These are phyloP conservation scores for Bos indicus DNA, from an alignment of 2,113 vertebrate species.

Conservation along the genomic window DNA sequence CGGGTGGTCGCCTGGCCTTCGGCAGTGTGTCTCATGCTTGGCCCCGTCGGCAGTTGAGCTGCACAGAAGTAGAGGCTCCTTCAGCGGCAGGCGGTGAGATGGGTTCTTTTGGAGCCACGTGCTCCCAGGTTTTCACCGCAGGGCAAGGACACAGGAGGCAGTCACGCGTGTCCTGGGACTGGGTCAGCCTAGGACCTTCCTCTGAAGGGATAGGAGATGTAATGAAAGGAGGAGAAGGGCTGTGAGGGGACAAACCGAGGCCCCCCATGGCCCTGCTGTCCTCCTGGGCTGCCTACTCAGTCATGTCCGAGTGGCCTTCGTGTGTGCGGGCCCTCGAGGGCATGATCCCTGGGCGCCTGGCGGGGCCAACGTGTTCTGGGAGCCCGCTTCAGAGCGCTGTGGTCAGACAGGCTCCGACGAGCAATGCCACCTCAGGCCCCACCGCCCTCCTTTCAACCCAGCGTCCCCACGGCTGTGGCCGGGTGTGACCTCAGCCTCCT, in stretches of 20 bases:
- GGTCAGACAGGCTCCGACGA: not conserved
- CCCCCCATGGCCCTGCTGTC: not conserved
- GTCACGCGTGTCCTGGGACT: rapidly evolving
- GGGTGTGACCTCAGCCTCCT: not conserved
- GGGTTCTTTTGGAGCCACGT: too few relatives aligned
- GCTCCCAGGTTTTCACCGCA: not conserved
- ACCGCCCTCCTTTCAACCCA: not conserved
- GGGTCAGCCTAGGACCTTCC: not conserved
- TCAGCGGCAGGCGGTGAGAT: rapidly evolving
- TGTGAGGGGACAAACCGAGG: rapidly evolving
- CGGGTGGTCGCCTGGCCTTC: not conserved
- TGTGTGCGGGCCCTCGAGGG: not conserved
- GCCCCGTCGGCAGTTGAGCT: not conserved
- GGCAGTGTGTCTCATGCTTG: not conserved
- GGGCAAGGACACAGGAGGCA: not conserved
- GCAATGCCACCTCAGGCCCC: not conserved
- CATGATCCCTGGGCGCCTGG: not conserved
- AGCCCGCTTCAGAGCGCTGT: not conserved
- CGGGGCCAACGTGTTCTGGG: rapidly evolving
- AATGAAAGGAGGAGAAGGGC: not conserved
- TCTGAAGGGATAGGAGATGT: not conserved
- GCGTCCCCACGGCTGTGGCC: not conserved
- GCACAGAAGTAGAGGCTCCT: not conserved
- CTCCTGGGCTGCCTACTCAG: not conserved
- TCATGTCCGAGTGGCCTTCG: not conserved